These are phyloP conservation scores for Beris morrisii DNA, from an alignment of 2,888 invertebrate species.

Conservation along the genomic window DNA sequence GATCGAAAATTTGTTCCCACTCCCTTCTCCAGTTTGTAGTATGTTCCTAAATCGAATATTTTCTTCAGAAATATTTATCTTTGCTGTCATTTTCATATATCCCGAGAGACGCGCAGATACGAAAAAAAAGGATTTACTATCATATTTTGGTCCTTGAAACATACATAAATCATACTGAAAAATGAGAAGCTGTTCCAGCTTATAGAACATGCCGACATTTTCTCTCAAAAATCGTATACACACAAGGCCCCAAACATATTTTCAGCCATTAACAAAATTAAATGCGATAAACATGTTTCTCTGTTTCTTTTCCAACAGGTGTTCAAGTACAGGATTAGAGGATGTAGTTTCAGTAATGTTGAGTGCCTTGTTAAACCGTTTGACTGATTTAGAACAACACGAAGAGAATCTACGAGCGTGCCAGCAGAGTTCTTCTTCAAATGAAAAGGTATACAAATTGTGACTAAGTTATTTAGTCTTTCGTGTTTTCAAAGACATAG, in stretches of 20 bases:
- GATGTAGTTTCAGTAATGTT: conserved; percentile 55
- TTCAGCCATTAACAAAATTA: conserved; percentile 2
- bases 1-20: no score
- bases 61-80: conserved; percentile 6
- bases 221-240: no score
- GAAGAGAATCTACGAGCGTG: conserved; percentile 56
- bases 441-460: conserved; percentile 47
- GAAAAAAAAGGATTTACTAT: conserved; percentile 5
- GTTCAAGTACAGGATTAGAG: conserved; percentile 55
- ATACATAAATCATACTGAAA: no score
- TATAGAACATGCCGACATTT: no score
- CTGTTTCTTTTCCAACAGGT: conserved; percentile 44
- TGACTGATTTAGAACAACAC: conserved; percentile 57
- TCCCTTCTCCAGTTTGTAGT: background rate
- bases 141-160: background rate
- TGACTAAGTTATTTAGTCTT: conserved; percentile 26
- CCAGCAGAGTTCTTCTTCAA: conserved; percentile 46
- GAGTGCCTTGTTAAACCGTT: conserved; percentile 58
- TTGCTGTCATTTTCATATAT: background rate
- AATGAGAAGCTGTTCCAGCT: no score
- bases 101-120: background rate
- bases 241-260: no score
- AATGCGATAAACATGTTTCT: background rate
- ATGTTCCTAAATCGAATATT: no score
- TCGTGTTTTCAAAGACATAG: conserved; percentile 19